Percentiles rank a stretch among this genome's conserved stretches.
phyloP scores from a whole-genome alignment of 2,797 vertebrate species.

The Clarias platycephalus region DNA sequence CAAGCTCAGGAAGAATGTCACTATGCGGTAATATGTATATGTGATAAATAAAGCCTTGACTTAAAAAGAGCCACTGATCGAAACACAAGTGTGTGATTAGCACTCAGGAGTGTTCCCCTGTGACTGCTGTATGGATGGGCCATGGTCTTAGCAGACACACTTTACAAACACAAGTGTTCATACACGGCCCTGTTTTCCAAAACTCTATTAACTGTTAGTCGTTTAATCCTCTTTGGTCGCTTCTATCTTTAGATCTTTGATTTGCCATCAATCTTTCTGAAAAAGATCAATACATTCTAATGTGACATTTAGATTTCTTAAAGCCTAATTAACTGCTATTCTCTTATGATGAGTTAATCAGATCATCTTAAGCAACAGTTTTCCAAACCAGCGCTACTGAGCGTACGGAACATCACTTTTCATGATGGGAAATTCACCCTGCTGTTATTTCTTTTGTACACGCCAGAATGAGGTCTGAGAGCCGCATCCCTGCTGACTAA shows the following conservation, averaged over 20 bases:
- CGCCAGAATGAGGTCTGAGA: conserved; percentile 44
- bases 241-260: conserved; percentile 18
- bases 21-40: too few species aligned
- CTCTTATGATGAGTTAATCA: conserved; percentile 26
- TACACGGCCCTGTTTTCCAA: not conserved
- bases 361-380: conserved; percentile 43
- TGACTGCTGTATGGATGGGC: not conserved
- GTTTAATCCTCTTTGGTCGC: not conserved
- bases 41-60: too few species aligned
- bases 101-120: not conserved
- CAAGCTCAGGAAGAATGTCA: too few species aligned
- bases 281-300: conserved; percentile 27
- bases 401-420: not conserved
- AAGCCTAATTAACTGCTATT: conserved; percentile 19
- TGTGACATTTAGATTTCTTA: conserved; percentile 7
- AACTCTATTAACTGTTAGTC: not conserved
- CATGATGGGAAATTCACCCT: conserved; percentile 30
- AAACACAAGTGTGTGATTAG: not conserved
- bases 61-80: not conserved
- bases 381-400: not conserved
- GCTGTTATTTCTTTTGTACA: conserved; percentile 8
- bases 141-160: not conserved
- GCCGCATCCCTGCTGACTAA: conserved; percentile 36
- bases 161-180: not conserved
- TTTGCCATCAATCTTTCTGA: conserved; percentile 6